Evolutionary conservation across 2,888 invertebrate genomes (phyloP).

Genomic region (Cephus runcator): DNA sequence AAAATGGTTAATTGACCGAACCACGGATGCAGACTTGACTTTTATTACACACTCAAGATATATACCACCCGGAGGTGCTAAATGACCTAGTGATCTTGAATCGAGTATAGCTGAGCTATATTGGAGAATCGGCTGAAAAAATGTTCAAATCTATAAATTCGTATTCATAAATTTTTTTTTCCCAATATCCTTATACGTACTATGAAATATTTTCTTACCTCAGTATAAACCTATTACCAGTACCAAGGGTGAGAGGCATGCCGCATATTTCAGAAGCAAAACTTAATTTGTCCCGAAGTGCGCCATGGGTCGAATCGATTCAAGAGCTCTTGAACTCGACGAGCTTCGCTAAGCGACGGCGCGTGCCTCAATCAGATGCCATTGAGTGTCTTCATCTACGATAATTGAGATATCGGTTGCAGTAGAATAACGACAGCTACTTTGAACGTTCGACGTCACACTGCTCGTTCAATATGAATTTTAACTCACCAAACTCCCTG

Average conservation of each 20-base stretch:
- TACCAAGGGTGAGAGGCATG: not conserved
- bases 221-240: not conserved
- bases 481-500: not conserved
- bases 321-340: conserved; percentile 54
- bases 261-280: conserved; percentile 54
- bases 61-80: not conserved
- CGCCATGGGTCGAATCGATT: conserved; percentile 59
- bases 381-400: conserved; percentile 6
- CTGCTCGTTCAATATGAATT: not conserved
- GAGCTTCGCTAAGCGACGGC: conserved; percentile 44
- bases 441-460: not conserved
- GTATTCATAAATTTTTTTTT: not conserved
- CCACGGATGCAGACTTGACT: conserved; percentile 36
- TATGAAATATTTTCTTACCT: not conserved
- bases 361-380: conserved; percentile 43
- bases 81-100: not conserved
- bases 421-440: not conserved
- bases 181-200: not conserved
- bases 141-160: not conserved
- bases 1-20: conserved; percentile 60
- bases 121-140: not conserved
- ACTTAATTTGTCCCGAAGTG: conserved; percentile 61
- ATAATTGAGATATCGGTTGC: conserved; percentile 6
- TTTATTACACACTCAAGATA: not conserved
- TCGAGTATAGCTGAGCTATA: not conserved